Conservation (phyloP, 2,888 invertebrate species). For the Drosophila colorata region DNA sequence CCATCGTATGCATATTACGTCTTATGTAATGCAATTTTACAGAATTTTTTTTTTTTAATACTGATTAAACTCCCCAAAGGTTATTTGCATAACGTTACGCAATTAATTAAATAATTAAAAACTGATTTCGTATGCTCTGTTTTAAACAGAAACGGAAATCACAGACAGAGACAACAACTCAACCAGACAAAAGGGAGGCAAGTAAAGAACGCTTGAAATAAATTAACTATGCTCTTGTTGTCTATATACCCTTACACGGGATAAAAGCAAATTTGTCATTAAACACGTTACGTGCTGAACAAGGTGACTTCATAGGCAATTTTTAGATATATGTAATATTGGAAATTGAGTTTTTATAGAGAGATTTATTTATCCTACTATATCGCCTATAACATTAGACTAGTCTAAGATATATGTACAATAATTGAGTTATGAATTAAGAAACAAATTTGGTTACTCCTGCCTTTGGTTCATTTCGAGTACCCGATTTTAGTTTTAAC, state of each 20-base stretch:
- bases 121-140: constrained; percentile 60
- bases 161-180: constrained; percentile 14
- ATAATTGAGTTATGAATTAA: too few species aligned
- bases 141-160: constrained; percentile 35
- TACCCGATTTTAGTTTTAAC: too few species aligned
- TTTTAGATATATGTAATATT: too few species aligned
- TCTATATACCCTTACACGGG: constrained; percentile 15
- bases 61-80: constrained; percentile 13
- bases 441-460: too few species aligned
- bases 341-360: too few species aligned
- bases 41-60: constrained; percentile 6
- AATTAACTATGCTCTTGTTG: constrained; percentile 56
- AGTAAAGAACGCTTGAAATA: constrained; percentile 49
- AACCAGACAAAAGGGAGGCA: constrained; percentile 39
- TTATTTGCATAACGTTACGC: constrained; percentile 66
- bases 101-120: constrained; percentile 76
- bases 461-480: too few species aligned
- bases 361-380: too few species aligned
- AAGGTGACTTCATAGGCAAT: too few species aligned
- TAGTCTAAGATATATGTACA: too few species aligned
- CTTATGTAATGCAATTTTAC: constrained; percentile 1
- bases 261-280: neutral
- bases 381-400: too few species aligned
- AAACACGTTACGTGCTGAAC: too few species aligned
- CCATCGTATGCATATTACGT: neutral